These are phyloP conservation scores for Sitobion miscanthi DNA, from an alignment of 1,140 invertebrate species.

Conservation along the genomic window DNA sequence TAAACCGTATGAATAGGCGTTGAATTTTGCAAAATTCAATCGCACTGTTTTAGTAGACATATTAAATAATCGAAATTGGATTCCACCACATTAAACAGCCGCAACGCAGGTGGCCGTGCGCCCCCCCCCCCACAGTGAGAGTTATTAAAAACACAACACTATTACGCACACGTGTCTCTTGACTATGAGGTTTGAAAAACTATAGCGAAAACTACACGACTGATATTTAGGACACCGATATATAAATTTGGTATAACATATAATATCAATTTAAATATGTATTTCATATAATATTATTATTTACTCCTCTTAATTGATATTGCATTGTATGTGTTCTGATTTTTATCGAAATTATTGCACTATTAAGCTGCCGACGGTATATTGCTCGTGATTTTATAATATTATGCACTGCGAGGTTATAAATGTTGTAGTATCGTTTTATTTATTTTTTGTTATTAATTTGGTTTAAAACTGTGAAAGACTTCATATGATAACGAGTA, in stretches of 20 bases:
- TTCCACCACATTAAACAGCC: too few relatives aligned
- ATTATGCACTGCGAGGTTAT: background rate
- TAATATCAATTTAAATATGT: too few relatives aligned
- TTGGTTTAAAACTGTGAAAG: too few relatives aligned
- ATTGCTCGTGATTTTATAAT: background rate
- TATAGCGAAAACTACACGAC: background rate
- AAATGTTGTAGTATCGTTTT: background rate
- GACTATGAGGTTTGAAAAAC: background rate
- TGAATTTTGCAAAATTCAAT: background rate
- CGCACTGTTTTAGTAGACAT: background rate
- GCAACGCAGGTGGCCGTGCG: too few relatives aligned
- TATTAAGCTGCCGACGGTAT: background rate
- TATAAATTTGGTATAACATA: background rate
- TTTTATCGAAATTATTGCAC: background rate
- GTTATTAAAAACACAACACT: background rate
- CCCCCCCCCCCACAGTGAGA: too few relatives aligned
- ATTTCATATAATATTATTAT: too few relatives aligned
- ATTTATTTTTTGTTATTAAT: background rate
- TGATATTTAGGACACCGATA: background rate
- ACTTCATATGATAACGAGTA: background rate
- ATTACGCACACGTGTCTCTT: background rate
- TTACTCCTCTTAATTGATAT: too few relatives aligned
- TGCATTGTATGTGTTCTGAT: background rate
- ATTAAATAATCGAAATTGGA: background rate
- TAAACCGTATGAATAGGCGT: background rate